These are phyloP conservation scores for Ariopsis seemanni DNA, from an alignment of 2,113 vertebrate genomes.

Conservation along the genomic window DNA sequence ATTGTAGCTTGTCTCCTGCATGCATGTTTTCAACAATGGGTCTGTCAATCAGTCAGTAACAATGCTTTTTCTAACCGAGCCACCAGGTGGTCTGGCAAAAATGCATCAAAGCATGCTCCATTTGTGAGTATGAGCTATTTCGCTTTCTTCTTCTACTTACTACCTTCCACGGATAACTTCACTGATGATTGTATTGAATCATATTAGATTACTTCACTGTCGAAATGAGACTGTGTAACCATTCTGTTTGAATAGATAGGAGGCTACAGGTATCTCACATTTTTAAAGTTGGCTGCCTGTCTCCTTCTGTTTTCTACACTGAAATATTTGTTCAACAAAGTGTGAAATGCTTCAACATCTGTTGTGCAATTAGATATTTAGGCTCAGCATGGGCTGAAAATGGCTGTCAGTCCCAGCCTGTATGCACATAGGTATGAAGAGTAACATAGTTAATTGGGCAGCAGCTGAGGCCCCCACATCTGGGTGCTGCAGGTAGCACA, in stretches of 20 bases:
- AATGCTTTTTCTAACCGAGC: background rate
- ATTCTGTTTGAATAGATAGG: conserved; percentile 38
- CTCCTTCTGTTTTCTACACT: conserved; percentile 33
- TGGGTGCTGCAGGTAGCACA: conserved; percentile 43
- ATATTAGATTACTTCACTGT: conserved; percentile 12
- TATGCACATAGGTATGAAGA: conserved; percentile 48
- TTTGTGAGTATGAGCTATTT: background rate
- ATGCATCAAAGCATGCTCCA: background rate
- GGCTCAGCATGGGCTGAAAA: conserved; percentile 42
- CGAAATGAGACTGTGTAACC: background rate
- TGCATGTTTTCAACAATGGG: background rate
- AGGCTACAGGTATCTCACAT: conserved; percentile 40
- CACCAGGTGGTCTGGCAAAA: background rate
- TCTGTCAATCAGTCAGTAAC: background rate
- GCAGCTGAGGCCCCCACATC: conserved; percentile 46
- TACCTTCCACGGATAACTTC: background rate
- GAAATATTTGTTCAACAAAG: conserved; percentile 57
- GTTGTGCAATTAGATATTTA: conserved; percentile 58
- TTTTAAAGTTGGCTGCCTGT: conserved; percentile 25
- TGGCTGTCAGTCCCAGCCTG: conserved; percentile 49
- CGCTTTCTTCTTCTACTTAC: conserved; percentile 18
- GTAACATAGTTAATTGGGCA: conserved; percentile 51
- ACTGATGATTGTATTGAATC: background rate
- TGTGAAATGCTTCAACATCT: conserved; percentile 57
- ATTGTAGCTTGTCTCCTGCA: background rate